Percentiles rank a stretch among this genome's conserved stretches.
phyloP scores from a whole-genome alignment of 1,140 invertebrate species.

The Lepidurus couesii region DNA sequence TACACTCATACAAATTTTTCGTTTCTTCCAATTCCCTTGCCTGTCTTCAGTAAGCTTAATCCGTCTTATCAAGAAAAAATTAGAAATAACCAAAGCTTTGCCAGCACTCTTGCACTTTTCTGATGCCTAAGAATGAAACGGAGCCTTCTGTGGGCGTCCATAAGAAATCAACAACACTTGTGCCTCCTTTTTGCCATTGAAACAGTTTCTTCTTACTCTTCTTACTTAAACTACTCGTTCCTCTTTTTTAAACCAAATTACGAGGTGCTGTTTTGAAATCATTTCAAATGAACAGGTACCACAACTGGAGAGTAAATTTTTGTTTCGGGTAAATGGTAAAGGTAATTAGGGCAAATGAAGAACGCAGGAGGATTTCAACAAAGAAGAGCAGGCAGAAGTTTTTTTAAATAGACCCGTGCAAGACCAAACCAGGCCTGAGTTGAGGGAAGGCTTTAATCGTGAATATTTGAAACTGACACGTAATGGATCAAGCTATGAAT shows the following conservation, averaged over 20 bases:
- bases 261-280: neutral
- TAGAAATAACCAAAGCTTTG: too few relatives aligned
- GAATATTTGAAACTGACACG: neutral
- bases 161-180: neutral
- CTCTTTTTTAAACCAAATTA: neutral
- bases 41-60: neutral
- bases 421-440: neutral
- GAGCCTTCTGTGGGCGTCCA: too few relatives aligned
- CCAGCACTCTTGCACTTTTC: neutral
- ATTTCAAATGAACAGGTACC: neutral
- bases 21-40: neutral
- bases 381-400: neutral
- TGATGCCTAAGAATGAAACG: neutral
- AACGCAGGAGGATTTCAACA: neutral
- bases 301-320: neutral
- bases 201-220: neutral
- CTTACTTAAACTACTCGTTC: too few relatives aligned
- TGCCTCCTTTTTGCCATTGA: neutral
- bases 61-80: too few relatives aligned
- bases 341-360: neutral
- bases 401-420: neutral
- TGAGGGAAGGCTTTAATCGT: slow-evolving; percentile 4
- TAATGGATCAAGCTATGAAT: neutral
- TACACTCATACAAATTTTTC: neutral
- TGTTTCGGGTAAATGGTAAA: neutral